Evolutionary conservation across 1,140 invertebrate genomes (phyloP), one percentile per base, ranked within the genome.

Genomic region (Akabosia matsudoensis): DNA sequence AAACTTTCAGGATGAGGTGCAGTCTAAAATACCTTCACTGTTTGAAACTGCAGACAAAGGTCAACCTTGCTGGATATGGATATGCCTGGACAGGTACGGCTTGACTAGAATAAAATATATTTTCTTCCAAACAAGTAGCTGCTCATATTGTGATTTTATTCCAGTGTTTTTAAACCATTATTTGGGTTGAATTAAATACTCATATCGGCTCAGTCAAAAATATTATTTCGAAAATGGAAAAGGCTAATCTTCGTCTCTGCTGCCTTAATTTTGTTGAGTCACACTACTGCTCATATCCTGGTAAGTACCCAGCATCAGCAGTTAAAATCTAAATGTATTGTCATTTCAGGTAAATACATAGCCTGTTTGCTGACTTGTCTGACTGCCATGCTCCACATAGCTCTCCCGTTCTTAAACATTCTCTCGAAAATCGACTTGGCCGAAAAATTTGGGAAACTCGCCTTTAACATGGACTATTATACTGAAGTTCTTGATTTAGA

Each of bases 341-440:
- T n/a, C n/a, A n/a, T n/a, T 74, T 74, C 79, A 89, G 88, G 87
- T 33, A 94, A 93, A 87, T 95, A 92, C 84, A 87, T 99, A 67
- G 91, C 97, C 64, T 93, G 96, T 14, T 84, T 98, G 56, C 87
- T 99, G 75, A 89, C 97, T 56, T 96, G 95, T 16, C 87, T 99
- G 76, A 92, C 90, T 76, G 92, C 94, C 10, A 99, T 99, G 97
- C 85, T 99, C 74, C 91, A 97, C 82, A 88, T 99, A 83, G 95
- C 91, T 77, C 85, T 98, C 76, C 97, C 97, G 26, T 96, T 98
- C 86, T 89, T 99, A 0, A 99, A 99, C 88, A 88, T 99, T 28
- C 87, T 99, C 56, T 98, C 96, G 24, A 99, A 99, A 87, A 89
- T 94, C 51, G 97, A 99, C 88, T 86, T 98, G 75, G 87, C 98